Conservation (phyloP, 2,797 vertebrate genomes). For the Synaphobranchus kaupii region DNA sequence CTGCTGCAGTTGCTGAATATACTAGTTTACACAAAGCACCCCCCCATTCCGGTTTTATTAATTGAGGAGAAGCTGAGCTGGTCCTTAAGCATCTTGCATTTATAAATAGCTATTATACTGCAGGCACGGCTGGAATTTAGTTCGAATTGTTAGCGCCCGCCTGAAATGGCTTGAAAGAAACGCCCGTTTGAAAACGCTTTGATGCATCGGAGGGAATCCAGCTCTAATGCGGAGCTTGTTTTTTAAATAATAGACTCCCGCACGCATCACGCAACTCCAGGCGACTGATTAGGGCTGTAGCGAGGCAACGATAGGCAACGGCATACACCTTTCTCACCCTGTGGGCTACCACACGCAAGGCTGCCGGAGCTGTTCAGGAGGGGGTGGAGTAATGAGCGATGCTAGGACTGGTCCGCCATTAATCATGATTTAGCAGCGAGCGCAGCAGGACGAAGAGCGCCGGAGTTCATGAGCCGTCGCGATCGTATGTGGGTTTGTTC, state of each 20-base stretch:
- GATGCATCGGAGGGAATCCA: neutral
- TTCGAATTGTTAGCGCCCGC: neutral
- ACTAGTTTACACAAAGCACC: slow-evolving; percentile 16
- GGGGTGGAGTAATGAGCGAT: slow-evolving; percentile 57
- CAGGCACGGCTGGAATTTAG: neutral
- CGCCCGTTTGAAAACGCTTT: neutral
- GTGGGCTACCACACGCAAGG: slow-evolving; percentile 25
- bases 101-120: slow-evolving; percentile 34
- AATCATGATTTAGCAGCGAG: slow-evolving; percentile 58
- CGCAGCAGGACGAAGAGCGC: slow-evolving; percentile 45
- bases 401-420: slow-evolving; percentile 46
- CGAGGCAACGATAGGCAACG: slow-evolving; percentile 42
- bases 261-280: slow-evolving; percentile 50
- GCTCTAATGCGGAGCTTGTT: slow-evolving; percentile 7
- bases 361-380: slow-evolving; percentile 45
- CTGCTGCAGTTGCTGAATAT: neutral
- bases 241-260: slow-evolving; percentile 45
- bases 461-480: slow-evolving; percentile 51
- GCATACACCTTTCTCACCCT: slow-evolving; percentile 48
- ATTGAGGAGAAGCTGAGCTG: neutral
- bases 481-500: slow-evolving; percentile 47
- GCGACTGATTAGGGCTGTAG: slow-evolving; percentile 47
- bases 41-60: neutral
- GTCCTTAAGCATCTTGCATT: slow-evolving; percentile 32
- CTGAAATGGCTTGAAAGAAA: neutral